These are phyloP conservation scores for Lithophane leautieri DNA, from an alignment of 2,888 invertebrate species.

Conservation along the genomic window DNA sequence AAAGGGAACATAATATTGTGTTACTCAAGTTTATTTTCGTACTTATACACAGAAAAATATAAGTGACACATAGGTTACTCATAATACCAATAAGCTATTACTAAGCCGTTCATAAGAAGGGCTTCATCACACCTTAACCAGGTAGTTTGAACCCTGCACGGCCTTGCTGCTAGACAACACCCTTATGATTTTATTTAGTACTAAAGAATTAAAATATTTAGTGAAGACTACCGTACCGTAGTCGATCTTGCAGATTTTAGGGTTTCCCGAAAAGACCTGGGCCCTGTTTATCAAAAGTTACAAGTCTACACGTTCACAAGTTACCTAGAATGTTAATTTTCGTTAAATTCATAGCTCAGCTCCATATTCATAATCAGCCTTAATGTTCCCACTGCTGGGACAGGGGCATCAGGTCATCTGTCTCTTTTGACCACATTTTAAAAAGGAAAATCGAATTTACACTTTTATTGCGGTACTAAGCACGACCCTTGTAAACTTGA, in stretches of 20 bases:
- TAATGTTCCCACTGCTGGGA: too few relatives aligned
- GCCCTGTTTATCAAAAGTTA: too few relatives aligned
- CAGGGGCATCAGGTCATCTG: too few relatives aligned
- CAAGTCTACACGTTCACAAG: too few relatives aligned
- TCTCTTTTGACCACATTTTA: too few relatives aligned
- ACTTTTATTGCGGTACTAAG: too few relatives aligned
- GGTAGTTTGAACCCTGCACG: conserved; percentile 35
- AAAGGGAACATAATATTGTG: neutral
- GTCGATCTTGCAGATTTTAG: neutral
- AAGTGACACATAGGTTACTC: conserved; percentile 16
- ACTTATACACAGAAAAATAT: neutral
- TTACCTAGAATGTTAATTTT: too few relatives aligned
- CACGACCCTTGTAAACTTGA: too few relatives aligned
- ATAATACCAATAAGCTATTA: conserved; percentile 30
- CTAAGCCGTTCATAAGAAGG: conserved; percentile 28
- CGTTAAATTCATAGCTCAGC: too few relatives aligned
- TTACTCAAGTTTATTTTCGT: neutral
- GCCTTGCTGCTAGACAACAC: conserved; percentile 22
- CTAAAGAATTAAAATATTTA: neutral
- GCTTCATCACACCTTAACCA: conserved; percentile 38
- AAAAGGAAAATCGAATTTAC: too few relatives aligned
- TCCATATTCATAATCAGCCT: too few relatives aligned
- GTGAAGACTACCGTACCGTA: neutral
- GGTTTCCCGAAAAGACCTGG: neutral
- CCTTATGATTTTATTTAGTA: neutral